These are phyloP conservation scores for Crocuta crocuta DNA, from an alignment of 2,113 vertebrate species.

Conservation along the genomic window DNA sequence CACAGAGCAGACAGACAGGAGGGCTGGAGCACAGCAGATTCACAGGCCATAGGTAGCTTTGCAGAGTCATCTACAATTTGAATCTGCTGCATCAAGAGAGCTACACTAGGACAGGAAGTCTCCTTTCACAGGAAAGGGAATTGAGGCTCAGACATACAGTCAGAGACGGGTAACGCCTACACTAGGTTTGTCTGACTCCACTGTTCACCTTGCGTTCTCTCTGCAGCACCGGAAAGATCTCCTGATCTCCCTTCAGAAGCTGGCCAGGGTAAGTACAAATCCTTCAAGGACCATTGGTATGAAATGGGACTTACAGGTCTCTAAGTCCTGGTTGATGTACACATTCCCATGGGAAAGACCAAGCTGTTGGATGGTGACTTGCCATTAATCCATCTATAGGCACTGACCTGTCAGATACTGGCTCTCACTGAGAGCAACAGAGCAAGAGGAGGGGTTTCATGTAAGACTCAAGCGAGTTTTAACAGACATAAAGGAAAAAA, in stretches of 20 bases:
- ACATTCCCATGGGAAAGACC: not conserved
- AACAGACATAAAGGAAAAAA: not conserved
- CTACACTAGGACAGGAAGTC: not conserved
- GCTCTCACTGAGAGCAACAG: not conserved
- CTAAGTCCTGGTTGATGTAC: not conserved
- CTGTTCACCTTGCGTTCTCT: not conserved
- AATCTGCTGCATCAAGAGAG: not conserved
- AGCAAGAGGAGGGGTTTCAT: not conserved
- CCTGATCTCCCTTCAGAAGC: not conserved
- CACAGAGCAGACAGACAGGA: not conserved
- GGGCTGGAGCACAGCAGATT: fast-evolving
- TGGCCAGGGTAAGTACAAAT: not conserved
- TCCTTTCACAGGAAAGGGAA: not conserved
- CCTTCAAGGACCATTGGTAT: not conserved
- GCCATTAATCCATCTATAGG: not conserved
- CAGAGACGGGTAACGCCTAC: not conserved
- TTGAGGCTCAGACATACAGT: not conserved
- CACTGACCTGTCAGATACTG: not conserved
- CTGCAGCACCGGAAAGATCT: not conserved
- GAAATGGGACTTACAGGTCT: not conserved
- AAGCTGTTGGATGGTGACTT: not conserved
- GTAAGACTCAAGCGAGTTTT: not conserved
- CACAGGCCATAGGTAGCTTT: not conserved
- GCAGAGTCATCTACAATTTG: not conserved
- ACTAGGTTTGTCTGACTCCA: not conserved